Evolutionary conservation across 2,113 vertebrate species (phyloP), one percentile per base, ranked within the genome.

Genomic region (Sander vitreus): DNA sequence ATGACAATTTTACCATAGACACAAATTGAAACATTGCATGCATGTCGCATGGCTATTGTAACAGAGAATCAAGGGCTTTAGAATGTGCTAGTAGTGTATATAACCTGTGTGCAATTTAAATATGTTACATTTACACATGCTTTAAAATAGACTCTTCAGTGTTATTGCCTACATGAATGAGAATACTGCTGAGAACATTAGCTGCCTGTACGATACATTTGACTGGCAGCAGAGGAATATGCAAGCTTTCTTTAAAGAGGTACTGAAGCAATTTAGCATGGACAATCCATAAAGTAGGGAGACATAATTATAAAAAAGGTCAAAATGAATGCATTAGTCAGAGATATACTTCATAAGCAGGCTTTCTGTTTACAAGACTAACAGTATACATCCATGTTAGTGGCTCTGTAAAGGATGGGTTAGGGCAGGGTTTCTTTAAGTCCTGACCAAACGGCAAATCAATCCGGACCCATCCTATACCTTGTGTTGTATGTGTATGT

Each of bases 161-260:
- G 27, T 76, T 58, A 63, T 48, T 30, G 50, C 16, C 63, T 16
- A 16, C 45, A 67, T 71, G 39, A 84, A 75, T 0, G 47, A 65
- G 63, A 71, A 48, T 6, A 27, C 39, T 21, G 27, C n/a, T 53
- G 14, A 51, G 48, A 55, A 10, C 47, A 18, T 55, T 10, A 51
- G 1, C 59, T 50, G 23, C n/a, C 15, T 68, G n/a, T 5, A 58
- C 4, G 15, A 30, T 58, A n/a, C 27, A 54, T 70, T 27, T 36
- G 33, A 73, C 33, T 25, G 36, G 21, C 21, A 21, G 21, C 51
- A 54, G 51, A 54, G 51, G 51, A 19, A 51, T 19, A 16, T 16
- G 15, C 50, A 16, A 11, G 48, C 5, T 16, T 51, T 16, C 16
- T 30, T 36, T 19, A 60, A 27, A 16, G 57, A 62, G 33, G 11